Conservation (phyloP, 1,140 invertebrate species). For the Pseudomyrmex cubaensis region DNA sequence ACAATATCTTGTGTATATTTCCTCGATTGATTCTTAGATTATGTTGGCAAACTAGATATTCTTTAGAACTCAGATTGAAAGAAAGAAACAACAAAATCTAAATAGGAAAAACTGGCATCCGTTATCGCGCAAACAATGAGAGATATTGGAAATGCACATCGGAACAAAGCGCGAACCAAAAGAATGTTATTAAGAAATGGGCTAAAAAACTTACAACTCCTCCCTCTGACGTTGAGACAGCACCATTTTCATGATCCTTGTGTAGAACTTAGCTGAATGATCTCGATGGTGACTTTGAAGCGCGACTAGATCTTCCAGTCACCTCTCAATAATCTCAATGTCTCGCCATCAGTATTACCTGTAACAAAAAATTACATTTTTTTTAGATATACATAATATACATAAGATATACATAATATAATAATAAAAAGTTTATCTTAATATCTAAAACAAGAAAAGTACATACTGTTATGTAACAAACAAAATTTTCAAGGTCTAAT, state of each 20-base stretch:
- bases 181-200: background rate
- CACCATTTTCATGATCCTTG: slow-evolving; percentile 97
- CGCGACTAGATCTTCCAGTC: slow-evolving; percentile 79
- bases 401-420: background rate
- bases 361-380: slow-evolving; percentile 55
- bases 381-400: background rate
- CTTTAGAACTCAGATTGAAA: background rate
- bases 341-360: slow-evolving; percentile 78
- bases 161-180: background rate
- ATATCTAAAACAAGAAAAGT: too few species aligned
- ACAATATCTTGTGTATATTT: slow-evolving; percentile 21
- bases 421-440: too few species aligned
- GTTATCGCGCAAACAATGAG: slow-evolving; percentile 2
- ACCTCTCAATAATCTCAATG: slow-evolving; percentile 76
- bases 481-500: too few species aligned
- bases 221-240: slow-evolving; percentile 99
- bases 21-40: slow-evolving; percentile 50
- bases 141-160: background rate
- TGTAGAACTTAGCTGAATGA: slow-evolving; percentile 78
- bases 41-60: slow-evolving; percentile 5
- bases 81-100: background rate
- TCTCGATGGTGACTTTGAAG: slow-evolving; percentile 75
- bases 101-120: background rate
- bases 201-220: slow-evolving; percentile 95
- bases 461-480: too few species aligned